Conservation (phyloP, 2,113 vertebrate species). For the Melanotaenia duboulayi region DNA sequence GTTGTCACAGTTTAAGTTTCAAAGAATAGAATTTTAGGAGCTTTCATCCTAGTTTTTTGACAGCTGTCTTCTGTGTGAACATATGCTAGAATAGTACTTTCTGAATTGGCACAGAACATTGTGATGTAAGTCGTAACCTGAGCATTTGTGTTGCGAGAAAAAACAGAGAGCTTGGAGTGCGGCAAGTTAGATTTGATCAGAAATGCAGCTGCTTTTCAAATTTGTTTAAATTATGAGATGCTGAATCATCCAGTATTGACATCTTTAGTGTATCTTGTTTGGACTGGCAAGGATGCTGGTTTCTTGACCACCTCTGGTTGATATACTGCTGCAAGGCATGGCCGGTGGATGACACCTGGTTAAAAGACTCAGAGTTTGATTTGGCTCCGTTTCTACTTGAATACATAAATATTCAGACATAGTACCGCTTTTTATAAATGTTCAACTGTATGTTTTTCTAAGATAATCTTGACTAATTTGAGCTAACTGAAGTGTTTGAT, state of each 20-base stretch:
- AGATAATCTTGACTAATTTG: constrained; percentile 2
- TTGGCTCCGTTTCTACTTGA: not conserved
- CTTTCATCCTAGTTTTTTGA: not conserved
- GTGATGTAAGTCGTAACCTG: not conserved
- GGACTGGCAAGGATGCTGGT: not conserved
- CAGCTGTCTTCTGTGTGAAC: not conserved
- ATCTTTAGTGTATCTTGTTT: not conserved
- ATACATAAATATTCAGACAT: not conserved
- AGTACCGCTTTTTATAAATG: not conserved
- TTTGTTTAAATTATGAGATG: no score
- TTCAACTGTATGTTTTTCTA: not conserved
- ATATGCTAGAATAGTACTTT: not conserved
- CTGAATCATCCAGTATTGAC: not conserved
- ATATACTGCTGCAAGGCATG: not conserved
- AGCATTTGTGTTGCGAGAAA: not conserved
- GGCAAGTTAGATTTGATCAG: not conserved
- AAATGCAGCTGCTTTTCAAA: not conserved
- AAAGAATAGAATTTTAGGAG: not conserved
- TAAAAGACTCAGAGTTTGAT: no score
- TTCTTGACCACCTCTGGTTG: not conserved
- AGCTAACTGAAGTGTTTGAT: not conserved
- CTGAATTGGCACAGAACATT: not conserved
- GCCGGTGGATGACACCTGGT: not conserved
- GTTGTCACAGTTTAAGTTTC: not conserved
- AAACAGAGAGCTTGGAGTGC: not conserved